Base-by-base conservation (phyloP, 1,140 invertebrate species). In the Bemisia tabaci region DNA sequence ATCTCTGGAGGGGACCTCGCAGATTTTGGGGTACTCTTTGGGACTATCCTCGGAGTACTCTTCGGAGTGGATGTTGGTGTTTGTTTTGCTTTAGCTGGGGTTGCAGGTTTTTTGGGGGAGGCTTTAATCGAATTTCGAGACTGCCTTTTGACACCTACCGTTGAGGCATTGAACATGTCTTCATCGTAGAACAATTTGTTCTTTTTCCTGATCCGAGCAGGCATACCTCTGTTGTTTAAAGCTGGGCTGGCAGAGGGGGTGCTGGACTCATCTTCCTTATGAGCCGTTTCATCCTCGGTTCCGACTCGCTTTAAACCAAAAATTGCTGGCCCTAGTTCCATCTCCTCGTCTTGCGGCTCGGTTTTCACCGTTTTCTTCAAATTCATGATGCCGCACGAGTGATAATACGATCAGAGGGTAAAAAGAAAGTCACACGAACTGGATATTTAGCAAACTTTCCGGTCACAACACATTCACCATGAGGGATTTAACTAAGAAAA, bases 151-250 rank as follows among this genome's bases (percentile, higher is more conserved):
- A 76, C 59, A 79, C 82, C 84, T 73, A 86, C 87, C 62, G 82
- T 81, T 73, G 86, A 87, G 62, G 83, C 81, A 77, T 90, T 94
- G 58, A 94, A 87, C 73, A 94, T 85, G 74, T 94, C 89, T 79
- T 95, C 92, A 79, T 95, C 92, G 78, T 87, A 94, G 77, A 95
- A 94, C 61, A 94, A 80, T 73, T 85, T 85, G 77, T 95, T 96
- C 74, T 91, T 91, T 77, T 95, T 95, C 63, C 92, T 81, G 65
- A 94, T 93, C 68, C 93, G 82, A 1, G 89, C 89, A 63, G 93
- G 92, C 82, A 91, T 92, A 61, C 91, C 91, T 75, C 91, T 82
- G 12, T 89, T 84, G 77, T 93, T 93, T 1, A 93, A 76, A 66
- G 88, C 85, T 74, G 88, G 86, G 12, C 87, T 81, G 1, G 86